Base-by-base conservation (phyloP, 92 coral and sea anemone genomes). In the Pocillopora grandis region DNA sequence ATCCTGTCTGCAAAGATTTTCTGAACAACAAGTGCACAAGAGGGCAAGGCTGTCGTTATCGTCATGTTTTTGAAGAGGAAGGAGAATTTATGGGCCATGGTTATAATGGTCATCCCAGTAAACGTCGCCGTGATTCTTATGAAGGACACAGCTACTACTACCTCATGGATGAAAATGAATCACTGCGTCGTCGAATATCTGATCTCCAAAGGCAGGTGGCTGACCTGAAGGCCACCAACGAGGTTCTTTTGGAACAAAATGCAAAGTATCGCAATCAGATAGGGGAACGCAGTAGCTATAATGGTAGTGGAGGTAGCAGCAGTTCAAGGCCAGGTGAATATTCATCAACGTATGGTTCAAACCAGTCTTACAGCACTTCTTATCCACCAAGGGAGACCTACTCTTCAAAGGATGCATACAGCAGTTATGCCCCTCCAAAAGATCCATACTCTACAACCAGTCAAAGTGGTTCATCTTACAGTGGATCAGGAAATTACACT, bases 151-250 rank as follows among this genome's bases (percentile, higher is more conserved):
- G 90, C 67, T 92, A 90, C 86, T 89, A 89, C 79, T 86, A 87
- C 83, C 77, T 97, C 21, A 75, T 89, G 91, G 99, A 97, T 76
- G 99, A 97, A 82, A 97, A 97, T 72, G 99, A 94, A 60, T 83
- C 94, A 15, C 63, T 97, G 58, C 89, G 98, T 10, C 89, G 98
- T 70, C 94, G 89, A 69, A 89, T 97, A n/a, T 77, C 89, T 19
- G 99, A 97, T 37, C 98, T 97, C 16, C 99, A 97, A 76, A 97
- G 94, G 67, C 98, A 97, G 81, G 94, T 97, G n/a, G 78, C 92
- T 3, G 98, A 92, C 78, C 85, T 97, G 55, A 93, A 95, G 66
- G 98, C 99, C 58, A 92, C 99, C 48, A 97, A 97, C 76, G 99
- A 97, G 80, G 96, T 94, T 59, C 90, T 97, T 67, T 76, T 97